phyloP scores from a whole-genome alignment of 2,888 invertebrate genomes.

The Cataglyphis cursor region DNA sequence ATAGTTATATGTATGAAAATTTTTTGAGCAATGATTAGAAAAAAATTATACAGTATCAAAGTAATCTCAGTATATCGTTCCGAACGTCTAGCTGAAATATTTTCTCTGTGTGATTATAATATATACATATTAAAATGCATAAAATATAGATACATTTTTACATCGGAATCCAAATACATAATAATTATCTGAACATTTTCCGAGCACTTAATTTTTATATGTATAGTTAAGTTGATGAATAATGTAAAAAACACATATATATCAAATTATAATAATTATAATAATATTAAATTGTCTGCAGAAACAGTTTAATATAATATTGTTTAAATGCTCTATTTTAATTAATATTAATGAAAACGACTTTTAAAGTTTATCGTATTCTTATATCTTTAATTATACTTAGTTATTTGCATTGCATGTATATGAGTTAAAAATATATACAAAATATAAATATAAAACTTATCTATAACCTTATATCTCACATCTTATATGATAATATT shows the following conservation, averaged over 20 bases:
- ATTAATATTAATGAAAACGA: background rate
- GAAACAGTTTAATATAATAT: background rate
- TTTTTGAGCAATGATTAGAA: background rate
- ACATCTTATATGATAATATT: background rate
- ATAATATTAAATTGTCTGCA: background rate
- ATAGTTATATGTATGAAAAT: background rate
- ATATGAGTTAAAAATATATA: slow-evolving; percentile 21
- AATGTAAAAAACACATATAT: background rate
- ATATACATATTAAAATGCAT: background rate
- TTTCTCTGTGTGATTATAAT: background rate
- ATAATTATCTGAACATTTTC: background rate
- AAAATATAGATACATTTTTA: slow-evolving; percentile 1
- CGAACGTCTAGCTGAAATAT: background rate
- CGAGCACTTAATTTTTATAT: background rate
- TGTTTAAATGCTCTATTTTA: background rate
- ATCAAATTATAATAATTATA: background rate
- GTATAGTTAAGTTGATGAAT: background rate
- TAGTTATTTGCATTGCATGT: background rate
- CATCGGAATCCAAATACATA: background rate
- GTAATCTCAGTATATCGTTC: background rate
- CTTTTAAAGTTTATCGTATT: background rate
- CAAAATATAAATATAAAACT: slow-evolving; percentile 46
- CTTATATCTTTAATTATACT: background rate
- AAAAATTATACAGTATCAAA: background rate
- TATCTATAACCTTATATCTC: slow-evolving; percentile 11